phyloP scores from a whole-genome alignment of 2,113 vertebrate species.

The Sula dactylatra region DNA sequence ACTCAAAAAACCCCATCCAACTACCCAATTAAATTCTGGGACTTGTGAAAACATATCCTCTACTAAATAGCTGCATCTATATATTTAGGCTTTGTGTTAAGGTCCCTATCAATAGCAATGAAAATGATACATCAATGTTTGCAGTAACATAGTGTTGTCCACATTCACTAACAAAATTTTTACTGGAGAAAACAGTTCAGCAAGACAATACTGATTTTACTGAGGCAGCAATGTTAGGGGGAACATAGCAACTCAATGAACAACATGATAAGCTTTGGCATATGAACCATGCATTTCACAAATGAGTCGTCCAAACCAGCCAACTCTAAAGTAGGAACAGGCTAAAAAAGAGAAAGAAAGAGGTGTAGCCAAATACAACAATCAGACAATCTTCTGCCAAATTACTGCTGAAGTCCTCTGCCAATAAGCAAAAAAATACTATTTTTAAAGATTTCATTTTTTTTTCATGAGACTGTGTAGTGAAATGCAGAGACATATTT shows the following conservation, averaged over 20 bases:
- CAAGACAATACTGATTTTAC: background rate
- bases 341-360: background rate
- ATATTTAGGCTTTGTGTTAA: background rate
- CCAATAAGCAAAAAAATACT: background rate
- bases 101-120: background rate
- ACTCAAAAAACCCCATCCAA: fast-evolving
- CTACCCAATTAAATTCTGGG: background rate
- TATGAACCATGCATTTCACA: background rate
- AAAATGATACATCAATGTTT: background rate
- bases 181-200: background rate
- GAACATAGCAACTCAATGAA: background rate
- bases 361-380: background rate
- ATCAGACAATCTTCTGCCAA: background rate
- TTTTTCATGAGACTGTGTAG: background rate
- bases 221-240: background rate
- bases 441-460: background rate
- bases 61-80: background rate
- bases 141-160: background rate
- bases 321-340: background rate
- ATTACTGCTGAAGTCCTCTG: background rate
- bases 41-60: background rate
- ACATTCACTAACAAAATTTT: background rate
- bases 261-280: background rate
- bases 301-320: background rate
- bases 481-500: background rate